These are phyloP conservation scores for Triplophysa yarkandensis DNA, from an alignment of 2,797 vertebrate species.

Conservation along the genomic window DNA sequence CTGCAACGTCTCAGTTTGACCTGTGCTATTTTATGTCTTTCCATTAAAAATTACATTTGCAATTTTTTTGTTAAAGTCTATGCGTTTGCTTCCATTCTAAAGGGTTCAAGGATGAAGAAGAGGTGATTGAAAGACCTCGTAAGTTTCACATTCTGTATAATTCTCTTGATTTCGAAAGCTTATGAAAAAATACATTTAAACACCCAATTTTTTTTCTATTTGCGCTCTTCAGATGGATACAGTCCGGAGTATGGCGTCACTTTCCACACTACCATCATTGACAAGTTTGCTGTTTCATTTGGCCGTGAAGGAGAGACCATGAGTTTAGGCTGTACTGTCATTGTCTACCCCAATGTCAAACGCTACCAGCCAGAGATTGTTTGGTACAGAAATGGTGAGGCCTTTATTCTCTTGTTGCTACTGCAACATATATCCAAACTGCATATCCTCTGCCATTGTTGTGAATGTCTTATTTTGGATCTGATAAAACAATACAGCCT, in stretches of 20 bases:
- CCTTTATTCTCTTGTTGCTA: not conserved
- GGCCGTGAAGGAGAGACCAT: constrained; percentile 91
- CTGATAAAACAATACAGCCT: not conserved
- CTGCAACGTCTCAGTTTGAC: not conserved
- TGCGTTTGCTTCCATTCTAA: constrained; percentile 33
- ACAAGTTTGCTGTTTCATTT: constrained; percentile 91
- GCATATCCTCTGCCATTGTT: not conserved
- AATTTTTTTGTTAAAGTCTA: too few relatives aligned
- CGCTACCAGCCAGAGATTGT: constrained; percentile 91
- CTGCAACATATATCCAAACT: not conserved
- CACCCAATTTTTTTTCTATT: not conserved
- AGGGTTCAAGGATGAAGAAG: constrained; percentile 73
- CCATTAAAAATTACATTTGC: too few relatives aligned
- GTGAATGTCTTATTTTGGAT: not conserved
- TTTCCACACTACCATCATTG: constrained; percentile 89
- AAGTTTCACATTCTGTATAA: constrained; percentile 52
- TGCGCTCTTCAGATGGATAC: constrained; percentile 78
- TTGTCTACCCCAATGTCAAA: constrained; percentile 91
- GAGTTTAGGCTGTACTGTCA: constrained; percentile 92
- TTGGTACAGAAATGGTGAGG: constrained; percentile 86
- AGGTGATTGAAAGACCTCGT: constrained; percentile 74
- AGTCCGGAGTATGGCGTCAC: constrained; percentile 88
- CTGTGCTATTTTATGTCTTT: constrained; percentile 23
- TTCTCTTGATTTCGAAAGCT: not conserved
- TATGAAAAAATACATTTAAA: not conserved